Percentiles rank a stretch among this genome's conserved stretches.
Conservation (phyloP, 2,888 invertebrate species). For the Morinoia aosen region DNA sequence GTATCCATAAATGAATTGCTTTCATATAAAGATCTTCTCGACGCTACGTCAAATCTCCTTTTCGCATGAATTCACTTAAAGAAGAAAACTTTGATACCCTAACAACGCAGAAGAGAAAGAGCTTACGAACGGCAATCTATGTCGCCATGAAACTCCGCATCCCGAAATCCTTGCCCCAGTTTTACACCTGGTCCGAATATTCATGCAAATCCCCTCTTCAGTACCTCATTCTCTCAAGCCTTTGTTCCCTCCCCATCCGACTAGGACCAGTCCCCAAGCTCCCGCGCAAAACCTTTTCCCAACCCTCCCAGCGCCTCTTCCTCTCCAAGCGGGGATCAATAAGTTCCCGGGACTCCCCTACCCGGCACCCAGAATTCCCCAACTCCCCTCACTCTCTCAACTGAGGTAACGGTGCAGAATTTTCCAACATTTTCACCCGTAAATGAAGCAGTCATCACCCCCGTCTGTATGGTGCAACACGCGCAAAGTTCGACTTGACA, state of each 20-base stretch:
- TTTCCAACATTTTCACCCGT: neutral
- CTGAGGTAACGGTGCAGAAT: neutral
- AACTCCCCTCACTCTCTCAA: slow-evolving; percentile 23
- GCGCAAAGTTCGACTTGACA: neutral
- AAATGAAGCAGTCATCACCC: neutral
- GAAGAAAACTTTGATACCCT: neutral
- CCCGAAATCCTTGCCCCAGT: neutral
- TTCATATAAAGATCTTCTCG: neutral
- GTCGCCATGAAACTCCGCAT: neutral
- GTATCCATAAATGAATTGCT: neutral
- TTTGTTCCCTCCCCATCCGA: neutral
- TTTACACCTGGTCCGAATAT: neutral
- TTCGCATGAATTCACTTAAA: neutral
- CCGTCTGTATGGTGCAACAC: neutral
- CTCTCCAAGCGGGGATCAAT: slow-evolving; percentile 45
- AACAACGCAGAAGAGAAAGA: neutral
- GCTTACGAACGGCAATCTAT: neutral
- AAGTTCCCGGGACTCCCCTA: slow-evolving; percentile 29
- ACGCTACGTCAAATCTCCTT: too few relatives aligned
- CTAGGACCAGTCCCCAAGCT: neutral
- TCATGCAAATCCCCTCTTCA: slow-evolving; percentile 1
- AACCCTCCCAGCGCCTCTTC: neutral
- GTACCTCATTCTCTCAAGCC: neutral
- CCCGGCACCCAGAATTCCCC: slow-evolving; percentile 22
- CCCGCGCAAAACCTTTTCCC: slow-evolving; percentile 11